A percentile compares a stretch with the other conserved stretches of the same genome.
phyloP scores from a whole-genome alignment of 1,140 invertebrate genomes.

The Macrocentrus cingulum region DNA sequence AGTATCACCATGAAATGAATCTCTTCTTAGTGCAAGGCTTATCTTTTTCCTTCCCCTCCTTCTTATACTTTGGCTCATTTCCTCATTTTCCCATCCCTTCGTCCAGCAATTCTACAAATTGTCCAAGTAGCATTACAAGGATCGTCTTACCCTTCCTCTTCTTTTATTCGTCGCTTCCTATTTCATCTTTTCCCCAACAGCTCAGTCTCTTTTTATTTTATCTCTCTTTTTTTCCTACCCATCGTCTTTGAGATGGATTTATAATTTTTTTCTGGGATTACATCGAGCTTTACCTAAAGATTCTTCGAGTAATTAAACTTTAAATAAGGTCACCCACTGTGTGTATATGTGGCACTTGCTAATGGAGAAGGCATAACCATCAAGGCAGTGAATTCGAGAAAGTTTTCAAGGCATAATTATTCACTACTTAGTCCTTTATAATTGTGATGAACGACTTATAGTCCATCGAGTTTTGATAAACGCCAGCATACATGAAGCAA shows the following conservation, averaged over 20 bases:
- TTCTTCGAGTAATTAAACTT: neutral
- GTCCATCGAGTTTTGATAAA: conserved; percentile 17
- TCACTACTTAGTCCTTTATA: conserved; percentile 49
- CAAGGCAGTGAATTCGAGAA: conserved; percentile 15
- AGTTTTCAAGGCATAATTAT: conserved; percentile 47
- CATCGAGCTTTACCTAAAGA: neutral
- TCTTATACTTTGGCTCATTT: neutral
- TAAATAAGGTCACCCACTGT: neutral
- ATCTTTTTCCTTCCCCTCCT: neutral
- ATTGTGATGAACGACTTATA: conserved; percentile 52
- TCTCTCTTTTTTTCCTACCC: neutral
- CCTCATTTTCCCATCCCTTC: neutral
- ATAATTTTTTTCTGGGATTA: neutral
- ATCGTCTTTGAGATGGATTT: neutral
- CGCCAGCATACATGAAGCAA: neutral
- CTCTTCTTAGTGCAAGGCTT: neutral
- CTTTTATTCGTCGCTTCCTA: neutral
- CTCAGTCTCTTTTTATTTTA: neutral
- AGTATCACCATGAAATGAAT: neutral
- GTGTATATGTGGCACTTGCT: too few species aligned
- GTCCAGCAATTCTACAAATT: conserved; percentile 1
- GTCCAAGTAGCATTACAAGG: conserved; percentile 4
- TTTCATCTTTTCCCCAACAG: neutral
- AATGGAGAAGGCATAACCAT: too few species aligned
- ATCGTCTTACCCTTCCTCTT: neutral